Evolutionary conservation across 2,797 vertebrate genomes (phyloP), one percentile per base, ranked within the genome.

Genomic region (Paedocypris micromegethes): DNA sequence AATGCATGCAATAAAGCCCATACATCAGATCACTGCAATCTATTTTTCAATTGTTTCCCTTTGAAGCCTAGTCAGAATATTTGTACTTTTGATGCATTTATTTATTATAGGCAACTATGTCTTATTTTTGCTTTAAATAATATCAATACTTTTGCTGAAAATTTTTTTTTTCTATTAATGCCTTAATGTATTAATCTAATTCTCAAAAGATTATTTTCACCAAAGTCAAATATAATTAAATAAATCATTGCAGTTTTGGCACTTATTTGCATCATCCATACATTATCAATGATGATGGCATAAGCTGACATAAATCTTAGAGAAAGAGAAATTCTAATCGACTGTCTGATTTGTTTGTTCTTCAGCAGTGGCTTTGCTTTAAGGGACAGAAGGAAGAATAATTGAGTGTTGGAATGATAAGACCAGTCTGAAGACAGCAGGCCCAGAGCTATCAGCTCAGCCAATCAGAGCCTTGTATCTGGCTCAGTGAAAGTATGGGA

Each of bases 41-140:
- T 66, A 40, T 56, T 56, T 70, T 48, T 43, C 38, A 42, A 53
- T 59, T 70, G 59, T 67, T 46, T 80, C 75, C 81, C 83, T 80
- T 78, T 76, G 71, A 73, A 75, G 73, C 75, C 77, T 81, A 83
- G 75, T 81, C 69, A 78, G 78, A 23, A 76, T 77, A 66, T 84
- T 71, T 60, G 72, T 64, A 54, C 47, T 64, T 46, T 72, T 70
- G 75, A 73, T 47, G 56, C 47, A 69, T 48, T 51, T 66, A 61
- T 49, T 50, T 62, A 9, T 4, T 44, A 37, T 23, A 41, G 41
- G 52, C 52, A 23, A 23, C 23, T 23, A 23, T 23, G 23, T 23
- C 23, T 23, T 1, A 23, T 23, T 23, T 23, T 23, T 23, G 23
- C 23, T 23, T 23, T 23, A 23, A 23, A 23, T 23, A 23, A 23